These are phyloP conservation scores for Siniperca chuatsi DNA, from an alignment of 2,113 vertebrate species.

Conservation along the genomic window DNA sequence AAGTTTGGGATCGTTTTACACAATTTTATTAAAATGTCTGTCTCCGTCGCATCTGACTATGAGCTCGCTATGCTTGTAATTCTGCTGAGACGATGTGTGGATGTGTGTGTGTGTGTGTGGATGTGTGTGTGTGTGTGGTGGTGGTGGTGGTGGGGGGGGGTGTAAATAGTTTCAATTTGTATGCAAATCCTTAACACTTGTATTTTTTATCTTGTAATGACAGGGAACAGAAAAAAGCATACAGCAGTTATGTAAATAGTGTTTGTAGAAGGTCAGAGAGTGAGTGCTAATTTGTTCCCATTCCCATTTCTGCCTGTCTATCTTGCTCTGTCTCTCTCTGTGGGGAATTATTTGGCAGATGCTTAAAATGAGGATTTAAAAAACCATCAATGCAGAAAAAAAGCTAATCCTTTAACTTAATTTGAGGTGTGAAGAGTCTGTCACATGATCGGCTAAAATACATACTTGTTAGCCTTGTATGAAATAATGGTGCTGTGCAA, in stretches of 20 bases:
- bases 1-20: constrained; percentile 46
- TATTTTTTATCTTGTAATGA: constrained; percentile 74
- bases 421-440: constrained; percentile 44
- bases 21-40: constrained; percentile 50
- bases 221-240: constrained; percentile 51
- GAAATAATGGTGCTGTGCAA: not conserved
- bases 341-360: not conserved
- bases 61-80: constrained; percentile 53
- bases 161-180: constrained; percentile 78
- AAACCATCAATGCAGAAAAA: constrained; percentile 8
- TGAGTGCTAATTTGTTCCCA: constrained; percentile 66
- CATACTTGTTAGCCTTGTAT: not conserved
- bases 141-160: constrained; percentile 3
- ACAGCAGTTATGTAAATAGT: constrained; percentile 60
- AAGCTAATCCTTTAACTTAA: constrained; percentile 2
- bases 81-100: constrained; percentile 51
- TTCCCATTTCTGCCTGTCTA: constrained; percentile 7
- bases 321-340: constrained; percentile 1
- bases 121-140: no score
- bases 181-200: constrained; percentile 76
- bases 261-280: constrained; percentile 59
- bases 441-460: not conserved
- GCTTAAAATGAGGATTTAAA: constrained; percentile 19
- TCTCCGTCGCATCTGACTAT: constrained; percentile 22
- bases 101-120: no score